A percentile compares a stretch with the other conserved stretches of the same genome.
Evolutionary conservation across 2,797 vertebrate species (phyloP).

Genomic region (Periophthalmus magnuspinnatus): DNA sequence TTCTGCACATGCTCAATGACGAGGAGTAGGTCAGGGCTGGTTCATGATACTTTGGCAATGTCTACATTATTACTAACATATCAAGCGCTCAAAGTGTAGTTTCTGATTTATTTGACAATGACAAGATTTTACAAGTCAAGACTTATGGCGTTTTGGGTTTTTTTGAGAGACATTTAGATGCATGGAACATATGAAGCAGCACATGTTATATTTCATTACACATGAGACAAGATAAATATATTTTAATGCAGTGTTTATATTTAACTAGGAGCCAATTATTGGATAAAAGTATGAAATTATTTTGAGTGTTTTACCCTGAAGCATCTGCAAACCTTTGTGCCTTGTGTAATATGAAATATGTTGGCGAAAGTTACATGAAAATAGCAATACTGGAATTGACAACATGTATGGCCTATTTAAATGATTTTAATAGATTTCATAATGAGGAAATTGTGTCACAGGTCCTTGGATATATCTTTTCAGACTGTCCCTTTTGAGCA

Average conservation of each 20-base stretch:
- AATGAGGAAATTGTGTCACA: too few relatives aligned
- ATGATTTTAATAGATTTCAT: not conserved
- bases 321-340: not conserved
- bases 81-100: constrained; percentile 48
- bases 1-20: constrained; percentile 32
- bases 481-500: too few relatives aligned
- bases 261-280: not conserved
- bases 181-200: not conserved
- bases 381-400: not conserved
- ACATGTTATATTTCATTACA: not conserved
- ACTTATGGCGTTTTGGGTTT: not conserved
- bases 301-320: not conserved
- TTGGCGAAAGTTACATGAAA: not conserved
- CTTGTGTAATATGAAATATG: not conserved
- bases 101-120: not conserved
- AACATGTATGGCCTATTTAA: not conserved
- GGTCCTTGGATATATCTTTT: too few relatives aligned
- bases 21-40: constrained; percentile 5
- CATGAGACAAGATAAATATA: not conserved
- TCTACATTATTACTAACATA: not conserved
- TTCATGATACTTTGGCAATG: not conserved
- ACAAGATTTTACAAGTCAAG: not conserved
- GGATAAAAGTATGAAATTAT: not conserved
- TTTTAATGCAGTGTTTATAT: not conserved
- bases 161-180: not conserved